phyloP scores from a whole-genome alignment of 23 tunicate genomes.

The Corella eumyota region DNA sequence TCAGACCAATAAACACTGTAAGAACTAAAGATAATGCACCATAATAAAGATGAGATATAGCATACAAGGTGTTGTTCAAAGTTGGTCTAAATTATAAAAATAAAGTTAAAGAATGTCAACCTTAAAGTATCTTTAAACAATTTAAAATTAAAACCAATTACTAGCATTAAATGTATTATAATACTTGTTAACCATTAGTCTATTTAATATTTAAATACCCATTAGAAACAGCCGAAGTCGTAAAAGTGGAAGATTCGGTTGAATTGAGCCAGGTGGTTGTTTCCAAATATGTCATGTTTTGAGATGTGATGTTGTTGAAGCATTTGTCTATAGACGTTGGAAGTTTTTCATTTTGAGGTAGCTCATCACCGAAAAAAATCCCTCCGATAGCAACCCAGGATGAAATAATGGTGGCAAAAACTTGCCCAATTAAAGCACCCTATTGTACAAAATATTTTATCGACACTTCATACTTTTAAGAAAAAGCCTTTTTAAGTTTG shows the following conservation, averaged over 20 bases:
- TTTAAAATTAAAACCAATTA: too few species aligned
- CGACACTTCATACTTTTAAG: background rate
- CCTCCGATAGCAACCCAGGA: constrained; percentile 3
- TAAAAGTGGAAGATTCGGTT: too few species aligned
- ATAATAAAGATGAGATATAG: constrained; percentile 10
- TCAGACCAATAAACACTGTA: constrained; percentile 8
- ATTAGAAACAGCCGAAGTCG: too few species aligned
- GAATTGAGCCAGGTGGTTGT: too few species aligned
- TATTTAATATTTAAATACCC: too few species aligned
- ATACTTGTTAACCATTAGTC: too few species aligned
- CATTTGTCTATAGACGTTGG: constrained; percentile 15
- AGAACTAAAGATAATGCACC: background rate
- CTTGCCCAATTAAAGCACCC: constrained; percentile 15
- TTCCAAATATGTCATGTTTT: background rate
- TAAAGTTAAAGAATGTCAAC: background rate
- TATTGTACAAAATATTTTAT: background rate
- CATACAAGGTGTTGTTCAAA: constrained; percentile 3
- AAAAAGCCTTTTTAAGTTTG: too few species aligned
- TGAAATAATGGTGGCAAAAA: constrained; percentile 3
- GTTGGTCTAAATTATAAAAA: background rate
- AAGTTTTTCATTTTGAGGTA: background rate
- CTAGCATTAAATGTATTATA: too few species aligned
- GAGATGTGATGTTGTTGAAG: background rate
- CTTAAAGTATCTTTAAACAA: too few species aligned
- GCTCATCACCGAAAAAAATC: constrained; percentile 6